Conservation (phyloP, 2,888 invertebrate genomes). For the Lepidocyrtoides sp. region DNA sequence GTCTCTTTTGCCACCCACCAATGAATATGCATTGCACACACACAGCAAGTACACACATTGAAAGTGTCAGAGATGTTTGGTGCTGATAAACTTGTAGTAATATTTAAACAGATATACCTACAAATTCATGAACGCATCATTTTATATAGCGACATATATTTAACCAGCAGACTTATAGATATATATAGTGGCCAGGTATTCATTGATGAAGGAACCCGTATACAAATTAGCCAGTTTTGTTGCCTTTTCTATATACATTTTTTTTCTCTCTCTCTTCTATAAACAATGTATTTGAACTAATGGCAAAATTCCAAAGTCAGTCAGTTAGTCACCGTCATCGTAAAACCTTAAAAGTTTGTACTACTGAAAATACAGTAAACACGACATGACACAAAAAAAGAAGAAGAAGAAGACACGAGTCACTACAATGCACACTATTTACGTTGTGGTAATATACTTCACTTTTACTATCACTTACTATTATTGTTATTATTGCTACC, state of each 20-base stretch:
- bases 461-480: slow-evolving; percentile 69
- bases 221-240: slow-evolving; percentile 27
- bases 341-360: slow-evolving; percentile 19
- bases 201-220: slow-evolving; percentile 16
- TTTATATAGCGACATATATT: neutral
- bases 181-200: too few species aligned
- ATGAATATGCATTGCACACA: slow-evolving; percentile 58
- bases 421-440: too few species aligned
- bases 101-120: slow-evolving; percentile 36
- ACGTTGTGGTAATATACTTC: too few species aligned
- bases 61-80: slow-evolving; percentile 73
- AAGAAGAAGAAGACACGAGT: slow-evolving; percentile 59
- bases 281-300: slow-evolving; percentile 49
- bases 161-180: neutral
- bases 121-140: too few species aligned
- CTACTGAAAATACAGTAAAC: slow-evolving; percentile 34
- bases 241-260: neutral
- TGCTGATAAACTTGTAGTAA: slow-evolving; percentile 69
- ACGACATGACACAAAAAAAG: slow-evolving; percentile 59
- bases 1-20: slow-evolving; percentile 58
- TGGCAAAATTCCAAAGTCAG: slow-evolving; percentile 68
- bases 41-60: slow-evolving; percentile 72
- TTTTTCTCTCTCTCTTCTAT: neutral
- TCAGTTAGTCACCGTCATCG: slow-evolving; percentile 10
- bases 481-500: slow-evolving; percentile 32